Evolutionary conservation across 2,797 vertebrate species (phyloP).

Genomic region (Clarias pachynema): DNA sequence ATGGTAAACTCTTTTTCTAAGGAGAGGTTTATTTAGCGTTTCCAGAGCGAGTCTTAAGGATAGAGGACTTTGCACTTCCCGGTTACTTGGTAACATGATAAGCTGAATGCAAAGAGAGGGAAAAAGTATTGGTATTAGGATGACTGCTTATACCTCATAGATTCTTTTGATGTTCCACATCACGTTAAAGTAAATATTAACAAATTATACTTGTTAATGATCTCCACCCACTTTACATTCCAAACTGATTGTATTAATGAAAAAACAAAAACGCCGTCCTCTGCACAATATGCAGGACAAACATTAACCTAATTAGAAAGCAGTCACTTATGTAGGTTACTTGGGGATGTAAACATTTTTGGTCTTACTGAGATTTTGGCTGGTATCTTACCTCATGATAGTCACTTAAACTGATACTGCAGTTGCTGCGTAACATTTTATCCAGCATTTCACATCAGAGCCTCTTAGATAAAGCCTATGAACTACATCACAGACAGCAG

Average conservation of each 20-base stretch:
- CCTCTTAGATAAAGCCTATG: neutral
- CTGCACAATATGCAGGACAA: neutral
- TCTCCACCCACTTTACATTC: neutral
- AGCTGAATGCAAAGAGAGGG: neutral
- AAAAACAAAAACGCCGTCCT: neutral
- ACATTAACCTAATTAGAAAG: neutral
- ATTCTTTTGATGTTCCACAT: neutral
- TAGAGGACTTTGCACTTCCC: neutral
- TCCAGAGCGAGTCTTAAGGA: neutral
- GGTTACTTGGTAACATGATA: neutral
- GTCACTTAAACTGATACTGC: neutral
- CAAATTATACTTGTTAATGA: neutral
- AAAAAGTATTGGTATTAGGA: neutral
- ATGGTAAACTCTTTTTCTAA: neutral
- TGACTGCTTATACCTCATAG: neutral
- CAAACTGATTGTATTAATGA: neutral
- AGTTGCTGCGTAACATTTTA: neutral
- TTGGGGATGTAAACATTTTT: neutral
- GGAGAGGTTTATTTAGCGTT: neutral
- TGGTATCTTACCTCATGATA: neutral
- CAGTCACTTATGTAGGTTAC: neutral
- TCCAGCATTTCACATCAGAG: neutral
- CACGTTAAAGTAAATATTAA: neutral
- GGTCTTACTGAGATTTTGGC: neutral
- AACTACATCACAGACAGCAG: neutral